Percentiles rank a stretch among this genome's conserved stretches.
Evolutionary conservation across 2,113 vertebrate genomes (phyloP).

Genomic region (Sialia sialis): DNA sequence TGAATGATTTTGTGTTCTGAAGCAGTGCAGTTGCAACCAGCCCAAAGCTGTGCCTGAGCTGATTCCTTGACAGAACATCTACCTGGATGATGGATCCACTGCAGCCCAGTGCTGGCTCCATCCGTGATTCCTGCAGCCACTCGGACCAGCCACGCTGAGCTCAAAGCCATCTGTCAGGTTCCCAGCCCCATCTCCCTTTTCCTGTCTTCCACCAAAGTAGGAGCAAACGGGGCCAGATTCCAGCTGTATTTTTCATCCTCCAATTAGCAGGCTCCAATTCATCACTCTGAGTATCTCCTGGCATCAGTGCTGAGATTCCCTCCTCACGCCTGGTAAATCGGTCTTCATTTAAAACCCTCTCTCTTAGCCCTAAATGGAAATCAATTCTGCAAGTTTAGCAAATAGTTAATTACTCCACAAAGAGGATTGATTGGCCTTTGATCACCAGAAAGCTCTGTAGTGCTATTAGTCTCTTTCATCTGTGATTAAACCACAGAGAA

Average conservation of each 20-base stretch:
- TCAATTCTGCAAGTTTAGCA: conserved; percentile 92
- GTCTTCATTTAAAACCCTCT: conserved; percentile 88
- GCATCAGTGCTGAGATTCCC: conserved; percentile 78
- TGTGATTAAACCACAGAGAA: conserved; percentile 84
- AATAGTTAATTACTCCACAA: conserved; percentile 91
- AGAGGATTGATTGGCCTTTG: conserved; percentile 86
- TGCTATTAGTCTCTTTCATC: conserved; percentile 88
- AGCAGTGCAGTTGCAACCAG: background rate
- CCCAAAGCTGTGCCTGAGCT: background rate
- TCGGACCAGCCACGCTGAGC: background rate
- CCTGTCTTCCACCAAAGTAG: conserved; percentile 62
- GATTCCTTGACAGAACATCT: background rate
- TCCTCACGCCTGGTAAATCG: conserved; percentile 79
- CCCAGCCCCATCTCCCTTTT: conserved; percentile 30
- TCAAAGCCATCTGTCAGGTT: conserved; percentile 53
- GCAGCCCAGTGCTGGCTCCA: background rate
- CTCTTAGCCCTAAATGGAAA: conserved; percentile 89
- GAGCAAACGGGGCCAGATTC: conserved; percentile 70
- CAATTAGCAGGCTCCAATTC: conserved; percentile 81
- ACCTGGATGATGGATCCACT: background rate
- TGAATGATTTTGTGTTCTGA: background rate
- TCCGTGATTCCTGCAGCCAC: background rate
- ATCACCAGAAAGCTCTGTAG: conserved; percentile 81
- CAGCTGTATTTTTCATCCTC: conserved; percentile 76
- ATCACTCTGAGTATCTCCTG: conserved; percentile 80